Evolutionary conservation across 2,113 vertebrate genomes (phyloP).

Genomic region (Ptilonorhynchus violaceus): DNA sequence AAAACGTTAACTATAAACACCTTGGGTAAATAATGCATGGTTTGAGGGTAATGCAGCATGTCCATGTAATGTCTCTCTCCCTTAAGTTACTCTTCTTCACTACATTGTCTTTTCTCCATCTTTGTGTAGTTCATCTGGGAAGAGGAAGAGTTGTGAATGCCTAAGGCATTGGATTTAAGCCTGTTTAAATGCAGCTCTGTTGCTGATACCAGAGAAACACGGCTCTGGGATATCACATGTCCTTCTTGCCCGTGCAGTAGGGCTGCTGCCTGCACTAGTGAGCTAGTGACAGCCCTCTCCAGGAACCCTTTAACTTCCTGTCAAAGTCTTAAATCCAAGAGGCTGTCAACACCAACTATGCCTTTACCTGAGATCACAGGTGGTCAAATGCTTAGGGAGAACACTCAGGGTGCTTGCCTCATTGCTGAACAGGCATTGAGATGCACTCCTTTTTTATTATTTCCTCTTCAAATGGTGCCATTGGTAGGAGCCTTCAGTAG

Average conservation of each 20-base stretch:
- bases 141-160: background rate
- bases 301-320: background rate
- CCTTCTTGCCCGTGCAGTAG: background rate
- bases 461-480: background rate
- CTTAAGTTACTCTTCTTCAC: background rate
- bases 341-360: fast-evolving
- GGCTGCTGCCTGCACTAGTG: background rate
- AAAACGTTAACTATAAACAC: background rate
- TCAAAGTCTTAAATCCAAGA: background rate
- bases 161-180: background rate
- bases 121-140: background rate
- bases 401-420: background rate
- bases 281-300: background rate
- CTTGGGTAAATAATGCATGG: background rate
- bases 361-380: background rate
- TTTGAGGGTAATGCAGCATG: background rate
- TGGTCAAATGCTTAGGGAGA: background rate
- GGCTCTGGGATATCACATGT: background rate
- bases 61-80: background rate
- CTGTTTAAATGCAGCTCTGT: background rate
- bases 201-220: background rate
- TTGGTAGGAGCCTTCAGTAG: background rate
- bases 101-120: background rate
- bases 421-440: background rate
- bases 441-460: background rate